Percentiles rank a stretch among this genome's conserved stretches.
Conservation (phyloP, 2,797 vertebrate species). For the Triplophysa yarkandensis region DNA sequence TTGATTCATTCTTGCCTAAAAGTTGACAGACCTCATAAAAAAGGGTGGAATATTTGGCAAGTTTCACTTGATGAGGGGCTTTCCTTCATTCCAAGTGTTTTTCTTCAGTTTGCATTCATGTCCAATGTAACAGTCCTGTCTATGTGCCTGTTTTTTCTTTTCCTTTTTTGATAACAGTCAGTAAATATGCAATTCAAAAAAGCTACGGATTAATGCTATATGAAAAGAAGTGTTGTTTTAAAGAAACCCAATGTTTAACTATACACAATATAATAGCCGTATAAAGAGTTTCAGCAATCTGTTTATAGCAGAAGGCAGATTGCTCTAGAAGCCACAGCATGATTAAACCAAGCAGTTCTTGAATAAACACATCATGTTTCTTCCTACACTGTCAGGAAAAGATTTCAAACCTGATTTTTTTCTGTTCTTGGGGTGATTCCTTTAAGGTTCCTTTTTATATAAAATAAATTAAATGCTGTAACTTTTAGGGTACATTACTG, state of each 20-base stretch:
- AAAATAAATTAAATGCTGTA: too few species aligned
- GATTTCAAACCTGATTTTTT: too few species aligned
- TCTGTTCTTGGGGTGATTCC: too few species aligned
- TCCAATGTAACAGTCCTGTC: not conserved
- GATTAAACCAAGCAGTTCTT: not conserved
- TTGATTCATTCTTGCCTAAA: not conserved
- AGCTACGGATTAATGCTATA: not conserved
- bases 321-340: not conserved
- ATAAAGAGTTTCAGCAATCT: not conserved
- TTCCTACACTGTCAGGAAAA: too few species aligned
- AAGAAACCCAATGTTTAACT: not conserved
- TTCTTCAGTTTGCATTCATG: not conserved
- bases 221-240: not conserved
- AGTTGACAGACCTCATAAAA: not conserved
- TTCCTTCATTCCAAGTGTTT: not conserved
- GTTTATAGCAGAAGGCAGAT: not conserved
- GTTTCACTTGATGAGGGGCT: not conserved
- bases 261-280: not conserved
- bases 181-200: not conserved
- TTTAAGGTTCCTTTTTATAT: too few species aligned
- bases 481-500: too few species aligned
- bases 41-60: not conserved
- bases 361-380: too few species aligned
- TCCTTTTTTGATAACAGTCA: too few species aligned
- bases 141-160: not conserved